These are phyloP conservation scores for Condylura cristata DNA, from an alignment of 2,113 vertebrate species.

Conservation along the genomic window DNA sequence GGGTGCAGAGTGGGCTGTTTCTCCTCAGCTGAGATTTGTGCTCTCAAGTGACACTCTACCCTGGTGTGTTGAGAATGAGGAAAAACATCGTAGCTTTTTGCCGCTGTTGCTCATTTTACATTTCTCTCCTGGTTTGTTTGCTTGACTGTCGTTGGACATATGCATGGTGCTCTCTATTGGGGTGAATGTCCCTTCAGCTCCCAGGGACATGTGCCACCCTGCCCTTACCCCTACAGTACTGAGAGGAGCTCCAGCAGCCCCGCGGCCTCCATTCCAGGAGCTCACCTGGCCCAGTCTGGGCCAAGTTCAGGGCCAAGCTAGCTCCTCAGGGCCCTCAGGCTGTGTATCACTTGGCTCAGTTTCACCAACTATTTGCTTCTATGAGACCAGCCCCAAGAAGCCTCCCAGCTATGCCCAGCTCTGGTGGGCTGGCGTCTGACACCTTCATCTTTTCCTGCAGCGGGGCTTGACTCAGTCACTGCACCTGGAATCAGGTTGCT, in stretches of 20 bases:
- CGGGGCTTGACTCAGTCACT: background rate
- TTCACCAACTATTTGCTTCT: background rate
- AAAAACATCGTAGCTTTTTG: background rate
- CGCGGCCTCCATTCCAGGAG: background rate
- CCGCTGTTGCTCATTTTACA: constrained; percentile 45
- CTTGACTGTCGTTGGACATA: background rate
- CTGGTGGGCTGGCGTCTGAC: no score
- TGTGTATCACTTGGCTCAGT: no score
- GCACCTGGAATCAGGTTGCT: background rate
- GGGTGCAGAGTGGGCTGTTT: background rate
- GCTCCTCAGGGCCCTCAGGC: background rate
- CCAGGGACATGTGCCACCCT: constrained; percentile 22
- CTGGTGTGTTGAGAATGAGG: constrained; percentile 39
- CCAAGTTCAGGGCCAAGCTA: background rate
- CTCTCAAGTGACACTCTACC: background rate
- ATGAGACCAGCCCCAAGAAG: no score
- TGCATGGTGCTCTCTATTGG: constrained; percentile 27
- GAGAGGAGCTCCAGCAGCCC: background rate
- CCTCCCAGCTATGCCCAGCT: background rate
- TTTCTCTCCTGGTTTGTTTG: constrained; percentile 37
- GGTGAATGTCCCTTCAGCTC: background rate
- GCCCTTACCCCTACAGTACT: background rate
- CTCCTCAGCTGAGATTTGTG: background rate
- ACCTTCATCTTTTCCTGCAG: background rate
- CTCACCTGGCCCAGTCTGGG: background rate